These are phyloP conservation scores for Nomada fabriciana DNA, from an alignment of 2,888 invertebrate species.

Conservation along the genomic window DNA sequence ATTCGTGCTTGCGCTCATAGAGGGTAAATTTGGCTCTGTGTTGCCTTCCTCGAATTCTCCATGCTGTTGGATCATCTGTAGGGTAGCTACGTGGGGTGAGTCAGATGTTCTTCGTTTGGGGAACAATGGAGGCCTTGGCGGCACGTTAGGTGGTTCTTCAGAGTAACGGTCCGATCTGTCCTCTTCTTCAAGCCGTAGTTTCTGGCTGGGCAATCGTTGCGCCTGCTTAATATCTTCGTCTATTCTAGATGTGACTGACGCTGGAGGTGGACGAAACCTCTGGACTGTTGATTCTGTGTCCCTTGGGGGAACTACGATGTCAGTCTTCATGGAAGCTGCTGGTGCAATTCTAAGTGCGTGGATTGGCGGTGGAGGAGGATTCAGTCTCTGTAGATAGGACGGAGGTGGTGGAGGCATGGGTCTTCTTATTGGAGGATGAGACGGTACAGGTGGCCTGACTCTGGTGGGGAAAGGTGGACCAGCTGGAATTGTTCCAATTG, in stretches of 20 bases:
- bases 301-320: slow-evolving; percentile 47
- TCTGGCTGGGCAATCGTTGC: slow-evolving; percentile 43
- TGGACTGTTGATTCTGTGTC: slow-evolving; percentile 67
- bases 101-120: slow-evolving; percentile 84
- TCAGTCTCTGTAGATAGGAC: slow-evolving; percentile 83
- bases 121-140: slow-evolving; percentile 84
- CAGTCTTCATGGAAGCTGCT: slow-evolving; percentile 55
- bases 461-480: slow-evolving; percentile 68
- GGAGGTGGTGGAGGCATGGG: slow-evolving; percentile 79
- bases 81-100: slow-evolving; percentile 87
- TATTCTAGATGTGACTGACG: slow-evolving; percentile 38
- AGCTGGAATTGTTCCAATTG: slow-evolving; percentile 78
- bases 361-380: slow-evolving; percentile 85
- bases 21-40: slow-evolving; percentile 34
- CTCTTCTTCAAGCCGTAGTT: slow-evolving; percentile 78
- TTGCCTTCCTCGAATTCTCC: slow-evolving; percentile 73
- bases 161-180: slow-evolving; percentile 77
- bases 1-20: background rate
- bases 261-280: slow-evolving; percentile 68
- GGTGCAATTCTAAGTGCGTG: slow-evolving; percentile 67
- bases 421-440: slow-evolving; percentile 75
- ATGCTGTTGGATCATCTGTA: slow-evolving; percentile 89
- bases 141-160: slow-evolving; percentile 80
- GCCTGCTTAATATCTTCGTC: slow-evolving; percentile 56
- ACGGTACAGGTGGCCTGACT: slow-evolving; percentile 70